These are phyloP conservation scores for Cancer borealis DNA, from an alignment of 2,888 invertebrate genomes.

Conservation along the genomic window DNA sequence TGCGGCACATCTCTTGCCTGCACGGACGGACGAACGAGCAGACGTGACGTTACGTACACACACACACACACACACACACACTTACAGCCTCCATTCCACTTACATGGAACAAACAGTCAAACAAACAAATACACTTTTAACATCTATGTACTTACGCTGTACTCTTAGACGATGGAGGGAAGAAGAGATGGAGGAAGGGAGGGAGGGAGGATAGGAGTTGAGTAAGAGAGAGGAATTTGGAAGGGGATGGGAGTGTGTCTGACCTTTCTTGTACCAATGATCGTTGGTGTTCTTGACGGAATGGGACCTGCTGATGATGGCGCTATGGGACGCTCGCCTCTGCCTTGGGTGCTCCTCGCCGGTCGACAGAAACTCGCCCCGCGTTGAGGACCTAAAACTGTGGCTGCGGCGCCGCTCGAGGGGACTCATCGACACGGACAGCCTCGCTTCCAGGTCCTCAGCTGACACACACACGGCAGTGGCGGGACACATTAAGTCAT, in stretches of 20 bases:
- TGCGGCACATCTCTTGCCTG: constrained; percentile 1
- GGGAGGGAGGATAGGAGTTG: not conserved
- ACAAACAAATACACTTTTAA: not conserved
- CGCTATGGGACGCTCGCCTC: constrained; percentile 63
- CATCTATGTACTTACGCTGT: not conserved
- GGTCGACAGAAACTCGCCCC: constrained; percentile 60
- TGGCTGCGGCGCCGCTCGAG: constrained; percentile 66
- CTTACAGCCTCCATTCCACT: constrained; percentile 24
- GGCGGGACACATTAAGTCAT: constrained; percentile 59
- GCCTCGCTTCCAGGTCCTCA: constrained; percentile 71
- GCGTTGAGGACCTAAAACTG: constrained; percentile 69
- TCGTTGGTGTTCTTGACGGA: constrained; percentile 67
- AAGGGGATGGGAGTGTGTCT: not conserved
- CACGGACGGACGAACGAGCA: constrained; percentile 13
- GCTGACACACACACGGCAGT: constrained; percentile 62
- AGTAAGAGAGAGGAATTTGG: not conserved
- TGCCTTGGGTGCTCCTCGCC: constrained; percentile 58
- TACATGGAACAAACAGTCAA: constrained; percentile 24
- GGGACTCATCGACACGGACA: constrained; percentile 69
- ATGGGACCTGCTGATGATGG: constrained; percentile 67
- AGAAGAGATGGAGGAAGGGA: not conserved
- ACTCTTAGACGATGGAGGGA: not conserved
- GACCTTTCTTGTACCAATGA: constrained; percentile 63
- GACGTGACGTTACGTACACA: constrained; percentile 5
- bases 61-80: too few species aligned